Base-by-base conservation (phyloP, 2,797 vertebrate genomes). In the Martes flavigula region DNA sequence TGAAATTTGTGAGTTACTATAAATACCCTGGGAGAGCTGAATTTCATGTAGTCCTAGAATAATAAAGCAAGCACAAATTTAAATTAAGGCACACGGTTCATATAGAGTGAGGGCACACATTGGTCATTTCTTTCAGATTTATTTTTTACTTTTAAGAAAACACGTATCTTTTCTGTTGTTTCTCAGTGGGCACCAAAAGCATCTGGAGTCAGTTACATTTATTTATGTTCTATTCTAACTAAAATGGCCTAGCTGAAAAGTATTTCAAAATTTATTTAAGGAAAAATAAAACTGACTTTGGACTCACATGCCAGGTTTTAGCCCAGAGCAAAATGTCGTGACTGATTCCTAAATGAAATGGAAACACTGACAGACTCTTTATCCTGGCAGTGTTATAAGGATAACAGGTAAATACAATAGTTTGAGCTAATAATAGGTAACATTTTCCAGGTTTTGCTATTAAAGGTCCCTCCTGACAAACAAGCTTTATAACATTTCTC, bases 181-280 rank as follows among this genome's bases (percentile, higher is more conserved):
- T 94, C 83, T 95, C 66, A 54, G 35, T 97, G n/a, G 30, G 54
- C 83, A 72, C 46, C 92, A 62, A 91, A 35, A 87, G 75, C 62
- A 97, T 96, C 78, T 98, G 94, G 93, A 98, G 62, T 81, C 13
- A 92, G 81, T 97, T 97, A 60, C 3, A 62, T 97, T 92, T 97
- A 54, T 21, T 97, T 98, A 68, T 27, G 88, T 96, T 92, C 32
- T 93, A 91, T 87, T 96, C 93, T 90, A 92, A 81, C 56, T 56
- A 54, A 97, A 97, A 97, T 94, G 66, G 73, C 92, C 96, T 93
- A 97, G 62, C 84, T 12, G 46, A 98, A 96, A n/a, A 66, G 43
- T 60, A 96, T 97, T 98, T 97, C 27, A 73, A 96, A 97, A 97
- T 98, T 93, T 96, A 97, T 87, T 84, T 91, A 81, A 97, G 79